Evolutionary conservation across 2,888 invertebrate genomes (phyloP), one percentile per base, ranked within the genome.

Genomic region (Ferrisia virgata): DNA sequence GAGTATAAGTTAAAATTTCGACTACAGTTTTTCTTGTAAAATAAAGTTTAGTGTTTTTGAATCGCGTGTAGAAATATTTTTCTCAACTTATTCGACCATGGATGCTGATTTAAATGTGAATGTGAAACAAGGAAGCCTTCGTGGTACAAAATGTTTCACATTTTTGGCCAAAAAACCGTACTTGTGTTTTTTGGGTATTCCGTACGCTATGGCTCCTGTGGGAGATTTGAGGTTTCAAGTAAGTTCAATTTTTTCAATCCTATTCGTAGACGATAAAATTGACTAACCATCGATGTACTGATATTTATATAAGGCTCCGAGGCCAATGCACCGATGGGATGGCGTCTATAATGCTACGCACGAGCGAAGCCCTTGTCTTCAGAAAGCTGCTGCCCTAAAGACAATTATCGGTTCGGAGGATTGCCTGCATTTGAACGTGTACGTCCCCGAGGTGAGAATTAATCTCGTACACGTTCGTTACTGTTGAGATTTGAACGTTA

Each of bases 391-490:
- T 13, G 18, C n/a, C 3, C 2, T n/a, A 11, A 28, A 43, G 1
- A 18, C 64, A 1, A 18, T 80, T 6, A 28, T 43, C 6, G 91
- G 91, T 40, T 88, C 89, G 3, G 91, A 91, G 87, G 90, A 91
- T 86, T 91, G 91, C 85, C 87, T 91, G 5, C 90, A 90, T 86
- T 86, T 91, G 28, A 91, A 91, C 87, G 72, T 76, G n/a, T 76
- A 76, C 4, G 36, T 18, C 0, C 72, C 72, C 9, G 72, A 76
- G 72, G 72, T 80, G 31, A 80, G 31, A 6, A 15, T 58, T 58
- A 22, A 36, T 6, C n/a, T n/a, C n/a, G 8, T 36, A 36, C 36
- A 8, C 8, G 5, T 8, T 36, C 36, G 36, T 36, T 8, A 36
- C 36, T 8, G 25, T 9, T 8, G 8, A 22, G 25, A 58, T 25